Evolutionary conservation across 2,888 invertebrate genomes (phyloP), one percentile per base, ranked within the genome.

Genomic region (Cephus spinipes): DNA sequence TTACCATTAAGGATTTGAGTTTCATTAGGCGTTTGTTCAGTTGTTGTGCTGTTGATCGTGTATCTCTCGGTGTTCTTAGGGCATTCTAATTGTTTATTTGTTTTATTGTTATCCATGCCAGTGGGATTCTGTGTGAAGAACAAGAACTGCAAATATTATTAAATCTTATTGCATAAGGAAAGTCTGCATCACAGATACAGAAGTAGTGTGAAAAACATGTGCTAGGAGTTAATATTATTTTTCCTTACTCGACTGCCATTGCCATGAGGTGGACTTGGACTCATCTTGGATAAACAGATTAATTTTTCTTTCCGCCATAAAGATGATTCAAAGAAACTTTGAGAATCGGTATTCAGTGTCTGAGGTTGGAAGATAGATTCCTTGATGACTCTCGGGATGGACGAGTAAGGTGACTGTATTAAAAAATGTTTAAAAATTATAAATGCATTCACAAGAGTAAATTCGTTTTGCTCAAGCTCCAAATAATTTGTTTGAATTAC

Each of bases 261-360:
- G 55, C 23, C 55, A 55, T 23, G 23, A 55, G 55, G 55, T 55
- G 55, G 55, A 55, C 55, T 55, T 55, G 55, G 55, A 3, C 86
- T 79, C 88, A 88, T 89, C 83, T 86, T 88, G 4, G 90, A 88
- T n/a, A 89, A 77, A 40, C 88, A 89, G 75, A 89, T 89, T 76
- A 83, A 79, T 74, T 88, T 88, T 68, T 89, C 89, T 73, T 86
- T 88, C 55, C 81, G 83, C 89, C 89, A 89, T 11, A 89, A 77
- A 11, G 89, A 88, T 6, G 86, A 79, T 79, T 89, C 89, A 74
- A 90, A 89, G 36, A 89, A 87, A 35, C 81, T 86, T 74, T 83
- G 79, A 4, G 86, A 76, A 68, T 86, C 83, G 4, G 83, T 32
- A 79, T 88, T 87, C 55, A 87, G 77, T 31, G 85, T 69, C 68